Evolutionary conservation across 2,113 vertebrate genomes (phyloP), one percentile per base, ranked within the genome.

Genomic region (Chionis minor): DNA sequence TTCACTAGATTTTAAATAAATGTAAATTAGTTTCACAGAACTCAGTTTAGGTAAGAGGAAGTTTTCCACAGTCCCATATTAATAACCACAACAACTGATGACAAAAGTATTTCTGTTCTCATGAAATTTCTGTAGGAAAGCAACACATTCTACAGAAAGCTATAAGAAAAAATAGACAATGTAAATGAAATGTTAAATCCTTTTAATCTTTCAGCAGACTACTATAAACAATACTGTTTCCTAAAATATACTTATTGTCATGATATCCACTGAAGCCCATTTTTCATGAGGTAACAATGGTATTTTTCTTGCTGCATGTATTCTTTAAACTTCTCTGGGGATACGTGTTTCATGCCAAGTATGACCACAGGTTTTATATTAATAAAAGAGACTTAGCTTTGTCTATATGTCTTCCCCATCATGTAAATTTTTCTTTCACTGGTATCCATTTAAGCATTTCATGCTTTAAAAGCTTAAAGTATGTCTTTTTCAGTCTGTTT

Each of bases 171-270:
- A 59, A 55, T 26, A 84, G 16, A 82, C 38, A 67, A 66, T 79
- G 26, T 91, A 96, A 96, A 86, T 79, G 62, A 92, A 96, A 96
- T 87, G 51, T 73, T 92, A 81, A 84, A 93, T 67, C 61, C 72
- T 93, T 90, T 86, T 91, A 73, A 92, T 90, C 83, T 89, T 96
- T 96, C 96, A 95, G 24, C 75, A 96, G 40, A 90, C 32, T 77
- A 56, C 20, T 78, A 61, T 49, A 88, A 94, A 73, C 89, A 69
- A 82, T 62, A 40, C 49, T 65, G 20, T 92, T 94, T 96, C 56
- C 80, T 88, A 86, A 96, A 96, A 92, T 94, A 88, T 81, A 81
- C 72, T 96, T 95, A 89, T 96, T 91, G 71, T 88, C 77, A 89
- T 81, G 23, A 40, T 89, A 86, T 86, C 49, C 94, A 27, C 83